Conservation (phyloP, 2,113 vertebrate species). For the Peromyscus maniculatus region DNA sequence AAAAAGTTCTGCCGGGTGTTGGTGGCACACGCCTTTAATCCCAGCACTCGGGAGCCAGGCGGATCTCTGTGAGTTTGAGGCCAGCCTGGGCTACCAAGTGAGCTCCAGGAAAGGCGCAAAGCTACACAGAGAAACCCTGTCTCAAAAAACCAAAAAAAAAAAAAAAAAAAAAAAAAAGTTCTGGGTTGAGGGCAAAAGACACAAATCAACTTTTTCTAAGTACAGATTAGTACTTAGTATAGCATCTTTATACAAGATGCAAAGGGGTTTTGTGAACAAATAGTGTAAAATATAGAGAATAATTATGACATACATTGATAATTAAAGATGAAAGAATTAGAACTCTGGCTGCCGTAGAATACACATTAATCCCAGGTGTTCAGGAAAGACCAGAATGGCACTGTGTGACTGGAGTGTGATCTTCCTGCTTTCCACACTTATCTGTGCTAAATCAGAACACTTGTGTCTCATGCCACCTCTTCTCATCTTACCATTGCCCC, state of each 20-base stretch:
- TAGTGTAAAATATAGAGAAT: conserved; percentile 32
- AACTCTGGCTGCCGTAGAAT: not conserved
- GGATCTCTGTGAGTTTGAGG: too few relatives aligned
- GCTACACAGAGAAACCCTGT: too few relatives aligned
- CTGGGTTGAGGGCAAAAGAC: not conserved
- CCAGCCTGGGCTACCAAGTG: too few relatives aligned
- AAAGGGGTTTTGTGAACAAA: conserved; percentile 48
- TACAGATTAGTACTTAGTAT: conserved; percentile 5
- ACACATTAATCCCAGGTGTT: conserved; percentile 31
- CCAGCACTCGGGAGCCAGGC: too few relatives aligned
- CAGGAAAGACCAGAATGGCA: not conserved
- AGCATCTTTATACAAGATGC: not conserved
- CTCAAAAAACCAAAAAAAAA: too few relatives aligned
- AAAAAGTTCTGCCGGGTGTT: not conserved
- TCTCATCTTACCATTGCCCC: not conserved
- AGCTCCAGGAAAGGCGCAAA: too few relatives aligned
- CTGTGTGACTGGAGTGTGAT: not conserved
- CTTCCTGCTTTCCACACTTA: not conserved
- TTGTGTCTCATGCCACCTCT: not conserved
- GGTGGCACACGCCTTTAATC: too few relatives aligned
- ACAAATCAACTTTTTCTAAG: conserved; percentile 33
- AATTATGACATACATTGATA: not conserved
- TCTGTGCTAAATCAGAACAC: not conserved
- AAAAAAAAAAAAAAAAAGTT: too few relatives aligned
- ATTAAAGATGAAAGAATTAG: conserved; percentile 39